phyloP scores from a whole-genome alignment of 2,113 vertebrate genomes.

The Podarcis muralis region DNA sequence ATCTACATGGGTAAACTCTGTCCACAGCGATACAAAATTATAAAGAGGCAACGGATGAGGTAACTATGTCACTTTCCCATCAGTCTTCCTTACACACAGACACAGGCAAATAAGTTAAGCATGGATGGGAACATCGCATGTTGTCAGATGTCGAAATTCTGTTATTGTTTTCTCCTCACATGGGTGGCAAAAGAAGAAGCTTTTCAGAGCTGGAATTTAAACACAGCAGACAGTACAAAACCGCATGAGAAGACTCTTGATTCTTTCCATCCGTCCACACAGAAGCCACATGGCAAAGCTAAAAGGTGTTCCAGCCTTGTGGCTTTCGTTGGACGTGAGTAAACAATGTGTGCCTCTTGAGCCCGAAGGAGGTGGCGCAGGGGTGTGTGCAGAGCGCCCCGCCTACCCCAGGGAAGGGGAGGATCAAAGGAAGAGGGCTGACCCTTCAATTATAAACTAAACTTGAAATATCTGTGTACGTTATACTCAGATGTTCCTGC shows the following conservation, averaged over 20 bases:
- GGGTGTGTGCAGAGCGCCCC: constrained; percentile 55
- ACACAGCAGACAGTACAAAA: neutral
- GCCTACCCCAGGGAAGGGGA: constrained; percentile 41
- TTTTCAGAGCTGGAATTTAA: neutral
- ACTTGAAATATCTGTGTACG: constrained; percentile 63
- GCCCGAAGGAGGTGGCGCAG: constrained; percentile 22
- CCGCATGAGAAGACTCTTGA: constrained; percentile 29
- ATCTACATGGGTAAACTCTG: neutral
- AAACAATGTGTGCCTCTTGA: neutral
- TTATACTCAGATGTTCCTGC: neutral
- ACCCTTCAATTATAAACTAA: constrained; percentile 9
- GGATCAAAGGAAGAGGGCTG: constrained; percentile 37
- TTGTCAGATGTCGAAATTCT: neutral
- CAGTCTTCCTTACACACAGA: neutral
- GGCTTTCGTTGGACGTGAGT: neutral
- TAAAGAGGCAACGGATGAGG: no score
- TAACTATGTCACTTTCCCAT: neutral
- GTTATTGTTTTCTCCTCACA: neutral
- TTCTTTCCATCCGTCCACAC: constrained; percentile 1
- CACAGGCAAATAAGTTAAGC: neutral
- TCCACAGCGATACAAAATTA: neutral
- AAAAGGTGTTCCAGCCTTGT: neutral
- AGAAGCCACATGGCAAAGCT: constrained; percentile 34
- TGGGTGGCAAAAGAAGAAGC: fast-evolving
- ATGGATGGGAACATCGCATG: neutral